A percentile compares a stretch with the other conserved stretches of the same genome.
Evolutionary conservation across 2,888 invertebrate genomes (phyloP).

Genomic region (Escarpia spicata): DNA sequence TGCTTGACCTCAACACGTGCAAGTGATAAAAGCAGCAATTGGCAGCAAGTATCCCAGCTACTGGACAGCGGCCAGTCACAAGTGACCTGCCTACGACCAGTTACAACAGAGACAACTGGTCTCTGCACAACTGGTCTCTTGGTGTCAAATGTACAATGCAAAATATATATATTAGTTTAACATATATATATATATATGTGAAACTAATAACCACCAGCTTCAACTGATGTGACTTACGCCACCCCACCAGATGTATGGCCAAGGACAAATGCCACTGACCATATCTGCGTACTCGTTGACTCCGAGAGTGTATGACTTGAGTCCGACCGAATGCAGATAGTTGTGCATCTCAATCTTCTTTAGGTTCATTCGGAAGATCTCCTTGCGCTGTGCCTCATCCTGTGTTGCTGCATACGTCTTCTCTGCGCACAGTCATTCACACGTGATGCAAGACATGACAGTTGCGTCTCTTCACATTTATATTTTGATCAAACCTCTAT

Average conservation of each 20-base stretch:
- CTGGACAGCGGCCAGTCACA: background rate
- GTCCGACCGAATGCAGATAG: slow-evolving; percentile 37
- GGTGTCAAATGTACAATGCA: background rate
- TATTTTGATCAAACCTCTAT: no score
- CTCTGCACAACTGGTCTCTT: background rate
- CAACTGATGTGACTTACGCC: no score
- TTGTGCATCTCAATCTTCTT: slow-evolving; percentile 43
- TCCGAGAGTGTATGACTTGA: slow-evolving; percentile 40
- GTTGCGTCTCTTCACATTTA: no score
- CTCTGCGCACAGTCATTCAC: background rate
- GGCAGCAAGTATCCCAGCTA: background rate
- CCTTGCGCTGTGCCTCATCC: background rate
- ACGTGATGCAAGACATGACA: background rate
- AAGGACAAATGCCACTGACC: slow-evolving; percentile 34
- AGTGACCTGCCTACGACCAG: background rate
- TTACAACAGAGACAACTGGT: background rate
- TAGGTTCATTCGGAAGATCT: slow-evolving; percentile 17
- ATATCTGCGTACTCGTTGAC: slow-evolving; percentile 46
- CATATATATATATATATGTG: no score
- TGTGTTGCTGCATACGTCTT: background rate
- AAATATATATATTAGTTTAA: no score
- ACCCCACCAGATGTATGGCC: background rate
- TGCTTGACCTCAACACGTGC: background rate
- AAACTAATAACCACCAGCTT: no score
- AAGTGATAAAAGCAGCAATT: background rate